Percentiles rank a stretch among this genome's conserved stretches.
phyloP scores from a whole-genome alignment of 2,797 vertebrate species.

The Tympanoctomys barrerae region DNA sequence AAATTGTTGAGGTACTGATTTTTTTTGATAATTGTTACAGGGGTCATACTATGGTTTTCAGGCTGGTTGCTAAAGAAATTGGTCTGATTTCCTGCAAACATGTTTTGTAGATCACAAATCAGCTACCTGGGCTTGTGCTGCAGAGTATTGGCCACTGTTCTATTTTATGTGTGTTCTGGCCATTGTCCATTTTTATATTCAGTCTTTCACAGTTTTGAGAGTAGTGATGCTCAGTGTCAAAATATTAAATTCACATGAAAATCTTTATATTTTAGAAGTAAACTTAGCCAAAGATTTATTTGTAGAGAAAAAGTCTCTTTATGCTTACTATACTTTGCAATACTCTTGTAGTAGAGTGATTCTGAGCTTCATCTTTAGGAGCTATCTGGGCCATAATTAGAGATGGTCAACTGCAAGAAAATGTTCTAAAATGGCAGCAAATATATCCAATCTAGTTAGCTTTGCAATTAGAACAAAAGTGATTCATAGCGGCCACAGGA shows the following conservation, averaged over 20 bases:
- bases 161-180: neutral
- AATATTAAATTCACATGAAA: neutral
- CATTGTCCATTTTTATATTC: neutral
- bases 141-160: neutral
- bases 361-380: conserved; percentile 52
- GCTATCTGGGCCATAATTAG: neutral
- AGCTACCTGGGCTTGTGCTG: neutral
- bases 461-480: conserved; percentile 44
- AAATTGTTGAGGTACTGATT: neutral
- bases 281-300: neutral
- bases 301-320: neutral
- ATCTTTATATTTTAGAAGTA: neutral
- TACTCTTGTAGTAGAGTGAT: neutral
- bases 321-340: neutral
- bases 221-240: neutral
- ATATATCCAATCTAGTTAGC: conserved; percentile 60
- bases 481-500: conserved; percentile 6
- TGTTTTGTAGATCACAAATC: neutral
- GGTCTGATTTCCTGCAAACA: neutral
- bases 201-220: neutral
- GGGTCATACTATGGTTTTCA: neutral
- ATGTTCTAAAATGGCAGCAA: neutral
- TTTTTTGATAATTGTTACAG: fast-evolving
- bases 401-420: conserved; percentile 39
- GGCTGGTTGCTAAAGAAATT: neutral